Base-by-base conservation (phyloP, 2,888 invertebrate genomes). In the Tetranychus piercei region DNA sequence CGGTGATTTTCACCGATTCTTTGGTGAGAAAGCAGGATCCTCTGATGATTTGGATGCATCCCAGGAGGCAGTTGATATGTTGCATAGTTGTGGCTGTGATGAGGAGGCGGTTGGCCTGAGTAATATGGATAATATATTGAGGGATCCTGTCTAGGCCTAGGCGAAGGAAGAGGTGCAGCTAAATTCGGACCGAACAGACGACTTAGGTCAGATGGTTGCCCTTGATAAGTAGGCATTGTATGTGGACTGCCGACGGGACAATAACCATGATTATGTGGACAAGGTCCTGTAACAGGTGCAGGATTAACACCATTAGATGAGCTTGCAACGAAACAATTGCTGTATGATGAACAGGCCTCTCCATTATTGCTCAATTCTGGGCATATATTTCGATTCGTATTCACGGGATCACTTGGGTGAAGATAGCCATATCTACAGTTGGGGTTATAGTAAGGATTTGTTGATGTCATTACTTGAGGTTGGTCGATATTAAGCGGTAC, bases 41-140 rank as follows among this genome's bases (percentile, higher is more conserved):
- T 85, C 80, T 89, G 89, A 81, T 90, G 90, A 7, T 89, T 86
- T 7, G 89, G 86, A 83, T 89, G 88, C 71, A 89, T 88, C 72
- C 88, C 87, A 20, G 76, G 73, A n/a, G 55, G 64, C 22, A 73
- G 11, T 55, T 22, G 11, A 23, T 55, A 73, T 20, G 44, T 15
- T 18, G 73, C 73, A 34, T 72, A 72, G 34, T 6, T 72, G 22
- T 72, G 72, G 20, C 72, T 34, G 34, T 72, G 72, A 43, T 20
- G 55, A n/a, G 43, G 71, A 34, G 71, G 43, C n/a, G 71, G 71
- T 20, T 18, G 34, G n/a, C n/a, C 20, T 44, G 71, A n/a, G 23
- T 23, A 43, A 11, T 34, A 71, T 71, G 71, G 71, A 71, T 34
- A 44, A 71, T 44, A 44, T 15, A 44, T 71, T 15, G 44, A 69